phyloP scores from a whole-genome alignment of 2,797 vertebrate species.

The Periophthalmus magnuspinnatus region DNA sequence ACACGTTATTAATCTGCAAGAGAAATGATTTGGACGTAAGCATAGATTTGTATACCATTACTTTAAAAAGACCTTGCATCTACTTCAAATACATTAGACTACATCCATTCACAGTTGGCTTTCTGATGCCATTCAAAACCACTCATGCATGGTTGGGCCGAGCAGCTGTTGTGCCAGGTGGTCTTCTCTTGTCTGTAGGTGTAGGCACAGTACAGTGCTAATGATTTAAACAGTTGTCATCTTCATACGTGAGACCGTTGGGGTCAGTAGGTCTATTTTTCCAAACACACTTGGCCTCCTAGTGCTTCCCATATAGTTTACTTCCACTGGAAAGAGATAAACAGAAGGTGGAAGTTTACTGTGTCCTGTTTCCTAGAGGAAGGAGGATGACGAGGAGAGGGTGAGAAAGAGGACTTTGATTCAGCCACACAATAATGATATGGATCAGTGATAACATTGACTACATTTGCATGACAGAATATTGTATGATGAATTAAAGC shows the following conservation, averaged over 20 bases:
- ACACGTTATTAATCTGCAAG: no score
- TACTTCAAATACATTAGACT: no score
- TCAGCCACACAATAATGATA: conserved; percentile 32
- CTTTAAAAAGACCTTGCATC: no score
- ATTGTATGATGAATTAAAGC: background rate
- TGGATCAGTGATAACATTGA: conserved; percentile 10
- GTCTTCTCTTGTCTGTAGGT: background rate
- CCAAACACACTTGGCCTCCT: conserved; percentile 38
- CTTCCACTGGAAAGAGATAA: conserved; percentile 85
- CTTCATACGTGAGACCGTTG: conserved; percentile 43
- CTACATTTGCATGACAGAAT: conserved; percentile 8
- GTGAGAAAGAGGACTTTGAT: conserved; percentile 52
- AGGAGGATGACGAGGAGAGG: conserved; percentile 75
- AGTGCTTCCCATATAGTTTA: conserved; percentile 54
- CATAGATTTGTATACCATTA: no score
- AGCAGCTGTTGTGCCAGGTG: conserved; percentile 34
- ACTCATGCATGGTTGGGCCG: conserved; percentile 22
- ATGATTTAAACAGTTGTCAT: conserved; percentile 51
- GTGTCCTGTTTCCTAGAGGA: conserved; percentile 69
- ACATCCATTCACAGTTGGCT: background rate
- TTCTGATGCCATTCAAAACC: conserved; percentile 15
- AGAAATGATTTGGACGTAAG: no score
- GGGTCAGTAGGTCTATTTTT: conserved; percentile 48
- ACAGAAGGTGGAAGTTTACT: conserved; percentile 86
- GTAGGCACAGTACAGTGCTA: conserved; percentile 16